phyloP scores from a whole-genome alignment of 1,140 invertebrate species.

The Micrasema longulum region DNA sequence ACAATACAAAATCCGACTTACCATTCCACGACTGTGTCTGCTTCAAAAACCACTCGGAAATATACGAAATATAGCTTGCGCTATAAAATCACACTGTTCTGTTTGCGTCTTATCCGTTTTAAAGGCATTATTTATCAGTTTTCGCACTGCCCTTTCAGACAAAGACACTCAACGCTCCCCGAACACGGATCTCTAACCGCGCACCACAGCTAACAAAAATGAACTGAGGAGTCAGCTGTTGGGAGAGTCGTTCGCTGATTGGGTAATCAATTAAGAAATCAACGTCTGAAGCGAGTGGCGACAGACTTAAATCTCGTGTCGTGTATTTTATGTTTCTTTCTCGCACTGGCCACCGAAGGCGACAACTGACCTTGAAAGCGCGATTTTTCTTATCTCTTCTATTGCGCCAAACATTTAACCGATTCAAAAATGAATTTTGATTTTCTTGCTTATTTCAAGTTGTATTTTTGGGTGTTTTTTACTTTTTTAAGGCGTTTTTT shows the following conservation, averaged over 20 bases:
- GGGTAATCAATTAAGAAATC: constrained; percentile 45
- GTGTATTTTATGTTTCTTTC: constrained; percentile 16
- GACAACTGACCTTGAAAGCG: constrained; percentile 37
- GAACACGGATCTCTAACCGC: not conserved
- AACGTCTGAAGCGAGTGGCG: not conserved
- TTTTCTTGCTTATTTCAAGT: not conserved
- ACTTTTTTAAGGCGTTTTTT: not conserved
- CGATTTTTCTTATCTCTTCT: constrained; percentile 9
- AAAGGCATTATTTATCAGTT: constrained; percentile 42
- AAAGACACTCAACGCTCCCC: constrained; percentile 29
- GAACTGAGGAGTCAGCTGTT: constrained; percentile 44
- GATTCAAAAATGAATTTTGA: constrained; percentile 14
- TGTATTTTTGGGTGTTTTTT: constrained; percentile 3
- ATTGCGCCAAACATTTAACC: not conserved
- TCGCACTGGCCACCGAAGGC: not conserved
- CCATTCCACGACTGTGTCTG: constrained; percentile 38
- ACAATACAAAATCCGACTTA: too few relatives aligned
- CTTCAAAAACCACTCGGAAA: constrained; percentile 22
- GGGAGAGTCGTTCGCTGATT: constrained; percentile 35
- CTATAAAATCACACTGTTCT: constrained; percentile 47
- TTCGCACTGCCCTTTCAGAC: constrained; percentile 38
- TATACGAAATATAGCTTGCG: constrained; percentile 37
- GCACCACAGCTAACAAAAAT: constrained; percentile 23
- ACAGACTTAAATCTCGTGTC: not conserved
- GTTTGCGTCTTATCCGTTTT: constrained; percentile 42